Percentiles rank a stretch among this genome's conserved stretches.
phyloP scores from a whole-genome alignment of 2,113 vertebrate genomes.

The Oenanthe oenanthe region DNA sequence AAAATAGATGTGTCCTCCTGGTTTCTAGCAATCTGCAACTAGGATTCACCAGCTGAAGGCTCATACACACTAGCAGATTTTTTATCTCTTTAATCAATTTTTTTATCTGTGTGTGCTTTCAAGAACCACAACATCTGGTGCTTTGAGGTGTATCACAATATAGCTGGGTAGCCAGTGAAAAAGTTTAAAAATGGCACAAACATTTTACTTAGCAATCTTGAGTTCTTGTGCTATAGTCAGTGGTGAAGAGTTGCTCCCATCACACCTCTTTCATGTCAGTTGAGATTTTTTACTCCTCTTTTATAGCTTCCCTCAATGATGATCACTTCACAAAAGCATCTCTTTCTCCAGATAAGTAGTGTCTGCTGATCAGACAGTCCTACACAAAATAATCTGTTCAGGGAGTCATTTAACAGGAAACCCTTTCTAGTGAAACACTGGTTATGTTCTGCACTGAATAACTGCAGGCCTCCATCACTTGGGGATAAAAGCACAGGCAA shows the following conservation, averaged over 20 bases:
- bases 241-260: neutral
- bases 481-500: neutral
- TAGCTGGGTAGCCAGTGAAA: neutral
- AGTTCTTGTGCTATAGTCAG: neutral
- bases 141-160: neutral
- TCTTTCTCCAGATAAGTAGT: neutral
- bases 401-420: neutral
- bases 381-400: neutral
- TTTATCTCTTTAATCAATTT: neutral
- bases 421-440: neutral
- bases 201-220: neutral
- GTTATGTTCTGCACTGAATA: neutral
- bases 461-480: neutral
- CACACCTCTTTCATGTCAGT: neutral
- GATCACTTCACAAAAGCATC: neutral
- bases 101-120: neutral
- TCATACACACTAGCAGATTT: neutral
- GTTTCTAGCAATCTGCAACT: neutral
- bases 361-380: neutral
- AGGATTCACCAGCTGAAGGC: neutral
- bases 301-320: neutral
- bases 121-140: neutral
- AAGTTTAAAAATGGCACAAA: neutral
- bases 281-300: neutral
- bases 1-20: slow-evolving; percentile 11